Base-by-base conservation (phyloP, 2,888 invertebrate genomes). In the Cryptocheilus praepositus region DNA sequence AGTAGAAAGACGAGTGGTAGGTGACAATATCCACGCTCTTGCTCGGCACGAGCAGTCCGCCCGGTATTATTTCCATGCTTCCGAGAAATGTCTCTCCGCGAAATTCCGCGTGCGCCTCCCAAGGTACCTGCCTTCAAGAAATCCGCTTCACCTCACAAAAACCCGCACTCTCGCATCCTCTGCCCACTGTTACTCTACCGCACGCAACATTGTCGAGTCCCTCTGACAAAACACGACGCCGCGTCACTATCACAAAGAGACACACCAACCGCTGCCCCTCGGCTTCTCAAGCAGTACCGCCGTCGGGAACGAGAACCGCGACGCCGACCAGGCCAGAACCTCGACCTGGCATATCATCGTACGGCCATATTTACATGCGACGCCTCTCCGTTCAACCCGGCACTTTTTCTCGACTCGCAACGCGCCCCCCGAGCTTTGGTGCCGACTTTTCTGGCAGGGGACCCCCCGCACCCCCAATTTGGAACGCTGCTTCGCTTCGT, bases 1-100 rank as follows among this genome's bases (percentile, higher is more conserved):
- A 88, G 69, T 87, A 88, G 74, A 88, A 86, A 1, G 86, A 86
- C 46, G 88, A 87, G 65, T 88, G 87, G 70, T 88, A 88, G 44
- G 76, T 76, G 18, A 80, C 58, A 59, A 87, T 83, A 77, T 88
- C 88, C 76, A 86, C 82, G 62, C 74, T 73, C 74, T 87, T 88
- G 43, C 79, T 79, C 64, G 88, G 84, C 44, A 85, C 70, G 61
- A 85, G 77, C 28, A 88, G 73, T 55, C 82, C 77, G 59, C 76
- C 80, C 65, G 80, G 82, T 72, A 84, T 63, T 70, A 84, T 77
- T 78, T 88, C 86, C 88, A 88, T 87, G 64, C 73, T 82, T 70
- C 46, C 61, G 73, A 49, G n/a, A n/a, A n/a, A n/a, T n/a, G n/a
- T n/a, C n/a, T n/a, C n/a, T n/a, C n/a, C n/a, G n/a, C n/a, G n/a